phyloP scores from a whole-genome alignment of 2,888 invertebrate species.

The Drosophila lacicola region DNA sequence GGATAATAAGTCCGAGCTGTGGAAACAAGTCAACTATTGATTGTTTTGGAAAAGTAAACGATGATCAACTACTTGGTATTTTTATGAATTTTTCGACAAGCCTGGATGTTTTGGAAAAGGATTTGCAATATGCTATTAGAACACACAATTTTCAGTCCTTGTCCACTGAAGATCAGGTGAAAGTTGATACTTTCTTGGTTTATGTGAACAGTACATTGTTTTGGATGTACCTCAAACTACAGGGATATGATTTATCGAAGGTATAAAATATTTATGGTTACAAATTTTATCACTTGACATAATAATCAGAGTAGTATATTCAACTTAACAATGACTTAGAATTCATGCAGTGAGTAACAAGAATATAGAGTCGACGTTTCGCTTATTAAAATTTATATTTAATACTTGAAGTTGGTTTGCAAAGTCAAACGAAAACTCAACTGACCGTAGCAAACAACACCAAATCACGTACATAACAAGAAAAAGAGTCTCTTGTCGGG shows the following conservation, averaged over 20 bases:
- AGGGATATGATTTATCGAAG: conserved; percentile 52
- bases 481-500: no score
- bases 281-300: background rate
- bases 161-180: conserved; percentile 44
- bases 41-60: background rate
- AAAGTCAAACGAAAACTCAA: no score
- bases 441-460: no score
- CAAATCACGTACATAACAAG: no score
- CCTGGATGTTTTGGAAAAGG: conserved; percentile 50
- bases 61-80: conserved; percentile 17
- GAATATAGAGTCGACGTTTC: no score
- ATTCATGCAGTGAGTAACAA: no score
- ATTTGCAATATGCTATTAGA: conserved; percentile 41
- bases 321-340: no score
- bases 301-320: no score
- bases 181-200: conserved; percentile 56
- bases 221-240: conserved; percentile 60
- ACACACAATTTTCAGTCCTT: conserved; percentile 4
- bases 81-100: conserved; percentile 31
- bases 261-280: conserved; percentile 14
- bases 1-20: background rate
- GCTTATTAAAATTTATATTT: no score
- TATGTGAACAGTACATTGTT: conserved; percentile 60
- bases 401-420: no score
- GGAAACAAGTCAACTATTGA: background rate